Evolutionary conservation across 2,797 vertebrate species (phyloP).

Genomic region (Aulostomus chinensis): DNA sequence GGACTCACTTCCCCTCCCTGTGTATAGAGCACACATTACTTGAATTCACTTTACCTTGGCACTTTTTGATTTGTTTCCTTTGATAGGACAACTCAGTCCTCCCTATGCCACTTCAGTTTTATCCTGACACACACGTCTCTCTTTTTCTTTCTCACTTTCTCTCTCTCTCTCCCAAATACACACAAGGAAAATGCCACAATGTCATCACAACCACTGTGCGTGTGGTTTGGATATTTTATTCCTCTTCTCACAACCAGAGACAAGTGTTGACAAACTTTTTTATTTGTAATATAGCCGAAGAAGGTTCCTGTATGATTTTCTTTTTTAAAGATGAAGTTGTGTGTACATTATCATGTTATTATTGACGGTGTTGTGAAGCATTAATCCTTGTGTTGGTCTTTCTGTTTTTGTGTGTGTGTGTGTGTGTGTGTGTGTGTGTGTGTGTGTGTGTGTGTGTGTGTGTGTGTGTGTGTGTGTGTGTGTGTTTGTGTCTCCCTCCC

Average conservation of each 20-base stretch:
- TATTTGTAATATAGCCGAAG: constrained; percentile 70
- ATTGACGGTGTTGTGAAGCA: constrained; percentile 76
- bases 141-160: constrained; percentile 5
- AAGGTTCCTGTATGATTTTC: constrained; percentile 47
- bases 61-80: constrained; percentile 74
- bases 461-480: constrained; percentile 7
- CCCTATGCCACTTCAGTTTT: constrained; percentile 57
- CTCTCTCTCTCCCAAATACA: constrained; percentile 11
- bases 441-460: not conserved
- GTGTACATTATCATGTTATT: constrained; percentile 62
- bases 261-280: constrained; percentile 50
- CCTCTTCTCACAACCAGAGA: constrained; percentile 35
- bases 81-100: constrained; percentile 72
- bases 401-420: constrained; percentile 24
- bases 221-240: constrained; percentile 48
- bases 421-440: constrained; percentile 6
- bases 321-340: constrained; percentile 54
- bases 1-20: constrained; percentile 58
- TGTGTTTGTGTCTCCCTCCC: constrained; percentile 24
- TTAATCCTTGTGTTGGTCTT: constrained; percentile 75
- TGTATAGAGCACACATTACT: constrained; percentile 81
- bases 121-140: constrained; percentile 35
- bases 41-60: constrained; percentile 87
- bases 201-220: constrained; percentile 24
- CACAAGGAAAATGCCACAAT: constrained; percentile 24